Base-by-base conservation (phyloP, 1,140 invertebrate species). In the Odontomachus brunneus region DNA sequence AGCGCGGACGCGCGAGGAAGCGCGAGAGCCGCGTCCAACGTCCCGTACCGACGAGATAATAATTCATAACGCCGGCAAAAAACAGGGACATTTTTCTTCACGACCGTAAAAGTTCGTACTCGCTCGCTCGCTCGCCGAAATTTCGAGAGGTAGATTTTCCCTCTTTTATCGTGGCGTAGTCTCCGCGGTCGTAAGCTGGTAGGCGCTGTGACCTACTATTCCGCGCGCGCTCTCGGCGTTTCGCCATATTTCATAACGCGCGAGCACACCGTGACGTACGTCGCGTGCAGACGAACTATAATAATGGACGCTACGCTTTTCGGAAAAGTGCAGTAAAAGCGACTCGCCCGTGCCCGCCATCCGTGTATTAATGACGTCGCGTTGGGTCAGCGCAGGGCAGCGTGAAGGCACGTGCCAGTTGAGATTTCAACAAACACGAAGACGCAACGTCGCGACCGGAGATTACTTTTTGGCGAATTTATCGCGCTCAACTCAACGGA, bases 221-320 rank as follows among this genome's bases (percentile, higher is more conserved):
- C 49, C 29, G 74, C 29, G 29, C 74, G 26, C 44, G 49, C 49
- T 24, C 24, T 24, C 62, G 60, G 69, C 33, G 51, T 78, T 78
- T 29, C 75, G 65, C 51, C 33, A 80, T 71, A 80, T 80, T 80
- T 80, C 75, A 80, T 80, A 80, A 71, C 51, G 57, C 75, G 75
- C 75, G 63, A 49, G 22, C 22, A 12, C 55, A 15, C 33, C 44
- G 59, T 80, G 75, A 80, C 75, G 51, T 48, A 65, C 65, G 75
- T 80, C 75, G 75, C 65, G 53, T 53, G 75, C 75, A 80, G 75
- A 80, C 75, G 33, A 71, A 57, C 22, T 71, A 80, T 59, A 80
- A 80, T 80, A 80, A 80, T 80, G 65, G 51, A 48, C 55, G n/a
- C 51, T 24, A 3, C 51, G 33, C 14, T 76, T 65, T 66, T 44